These are phyloP conservation scores for Eupeodes latifasciatus DNA, from an alignment of 2,888 invertebrate species.

Conservation along the genomic window DNA sequence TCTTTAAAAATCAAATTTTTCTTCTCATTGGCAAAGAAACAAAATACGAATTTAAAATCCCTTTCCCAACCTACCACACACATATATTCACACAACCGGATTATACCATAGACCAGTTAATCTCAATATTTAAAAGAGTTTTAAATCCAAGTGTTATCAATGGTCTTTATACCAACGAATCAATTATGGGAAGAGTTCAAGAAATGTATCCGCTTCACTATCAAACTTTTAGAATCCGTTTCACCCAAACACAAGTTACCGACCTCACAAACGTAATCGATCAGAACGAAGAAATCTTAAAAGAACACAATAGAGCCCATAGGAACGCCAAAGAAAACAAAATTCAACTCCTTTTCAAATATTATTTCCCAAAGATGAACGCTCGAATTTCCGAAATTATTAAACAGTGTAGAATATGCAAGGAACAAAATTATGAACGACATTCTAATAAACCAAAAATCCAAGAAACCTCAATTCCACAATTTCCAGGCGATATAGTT, in stretches of 20 bases:
- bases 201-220: slow-evolving; percentile 22
- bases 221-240: background rate
- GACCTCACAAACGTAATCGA: slow-evolving; percentile 15
- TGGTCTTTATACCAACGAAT: slow-evolving; percentile 3
- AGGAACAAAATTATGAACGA: slow-evolving; percentile 49
- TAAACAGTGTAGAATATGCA: background rate
- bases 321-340: slow-evolving; percentile 30
- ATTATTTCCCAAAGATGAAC: no score
- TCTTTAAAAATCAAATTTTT: background rate
- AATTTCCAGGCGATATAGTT: no score
- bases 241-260: slow-evolving; percentile 10
- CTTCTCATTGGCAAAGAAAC: background rate
- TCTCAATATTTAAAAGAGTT: slow-evolving; percentile 11
- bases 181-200: slow-evolving; percentile 32
- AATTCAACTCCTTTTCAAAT: background rate
- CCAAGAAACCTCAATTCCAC: no score
- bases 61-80: slow-evolving; percentile 35
- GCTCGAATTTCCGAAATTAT: background rate
- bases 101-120: background rate
- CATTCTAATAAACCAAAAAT: background rate
- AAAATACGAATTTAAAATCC: slow-evolving; percentile 5
- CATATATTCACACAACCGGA: background rate
- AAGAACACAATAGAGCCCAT: slow-evolving; percentile 36
- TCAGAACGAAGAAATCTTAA: slow-evolving; percentile 20
- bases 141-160: slow-evolving; percentile 30